Base-by-base conservation (phyloP, 2,888 invertebrate species). In the Scaeva pyrastri region DNA sequence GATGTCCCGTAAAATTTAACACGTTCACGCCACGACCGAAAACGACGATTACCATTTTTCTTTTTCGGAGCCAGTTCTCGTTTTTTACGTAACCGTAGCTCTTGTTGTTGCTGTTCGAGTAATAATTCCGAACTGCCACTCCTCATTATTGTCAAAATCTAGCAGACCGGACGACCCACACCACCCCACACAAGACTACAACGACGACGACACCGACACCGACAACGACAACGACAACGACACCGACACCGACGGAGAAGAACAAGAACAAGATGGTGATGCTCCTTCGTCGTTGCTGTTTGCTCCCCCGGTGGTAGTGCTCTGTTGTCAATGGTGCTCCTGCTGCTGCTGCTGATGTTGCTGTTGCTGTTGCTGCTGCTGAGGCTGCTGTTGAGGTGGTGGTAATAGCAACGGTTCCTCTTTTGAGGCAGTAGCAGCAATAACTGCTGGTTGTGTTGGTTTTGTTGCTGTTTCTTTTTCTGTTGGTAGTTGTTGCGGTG, bases 41-140 rank as follows among this genome's bases (percentile, higher is more conserved):
- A 93, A 92, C 94, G 92, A 90, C 92, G 92, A 90, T 91, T 92
- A 89, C 91, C 92, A 92, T 92, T 92, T 93, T 93, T 91, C 92
- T 93, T 92, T 92, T 93, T 93, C 91, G 93, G 93, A 92, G 93
- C 93, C 93, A 94, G 93, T 92, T 94, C 92, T 93, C 94, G 94
- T 92, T 94, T 93, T 93, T 95, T 94, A 89, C 94, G 93, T 93
- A 94, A 94, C 90, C 95, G 93, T 90, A 95, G 93, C 93, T 95
- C 95, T 93, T 95, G 95, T 93, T 95, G 95, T 93, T 95, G 95
- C 93, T 95, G 95, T 93, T 95, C 95, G 93, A 95, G 95, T 94
- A 96, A 94, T 93, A 95, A 94, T 94, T 96, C 95, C 92, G 95
- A 95, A 94, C 95, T 96, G 93, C 95, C 95, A 94, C 95, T 95